Base-by-base conservation (phyloP, 2,888 invertebrate species). In the Diplolepis rosae region DNA sequence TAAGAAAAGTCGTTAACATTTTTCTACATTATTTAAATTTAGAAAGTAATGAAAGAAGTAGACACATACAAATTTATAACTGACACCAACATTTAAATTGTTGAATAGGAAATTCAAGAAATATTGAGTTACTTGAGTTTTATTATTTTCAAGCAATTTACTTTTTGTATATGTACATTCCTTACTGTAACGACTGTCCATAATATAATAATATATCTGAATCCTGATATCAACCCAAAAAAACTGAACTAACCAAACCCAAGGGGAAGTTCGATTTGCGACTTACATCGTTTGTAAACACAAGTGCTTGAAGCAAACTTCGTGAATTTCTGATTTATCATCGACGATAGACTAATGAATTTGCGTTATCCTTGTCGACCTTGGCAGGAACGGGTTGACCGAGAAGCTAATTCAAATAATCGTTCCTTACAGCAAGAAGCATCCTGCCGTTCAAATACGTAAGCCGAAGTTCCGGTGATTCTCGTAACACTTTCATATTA, bases 391-490 rank as follows among this genome's bases (percentile, higher is more conserved):
- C 61, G 68, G 68, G 54, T 35, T 42, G 68, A 54, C 42, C 66
- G 65, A 70, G 69, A 52, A 52, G 27, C 51, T 7, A 27, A 28
- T 28, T 52, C 51, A 52, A 52, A 52, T 27, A 52, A 52, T 28
- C 27, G n/a, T 52, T 52, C 7, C 27, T 52, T n/a, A n/a, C 24
- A 24, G 51, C 51, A 51, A 27, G 51, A 51, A 27, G 6, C n/a
- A 27, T 52, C 24, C 27, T 52, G 27, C 27, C 24, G 7, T 28
- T 52, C 27, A 24, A 27, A 24, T 27, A 52, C 27, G 39, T 27
- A 54, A 73, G 73, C 70, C 72, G 66, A 73, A 79, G 80, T 80
- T 77, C 73, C 71, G 77, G 45, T 78, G 78, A 78, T 79, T 78
- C 77, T 66, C 61, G 54, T 4, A 45, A 78, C 80, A 80, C 78